Percentiles rank a stretch among this genome's conserved stretches.
Conservation (phyloP, 2,113 vertebrate genomes). For the Oncorhynchus keta region DNA sequence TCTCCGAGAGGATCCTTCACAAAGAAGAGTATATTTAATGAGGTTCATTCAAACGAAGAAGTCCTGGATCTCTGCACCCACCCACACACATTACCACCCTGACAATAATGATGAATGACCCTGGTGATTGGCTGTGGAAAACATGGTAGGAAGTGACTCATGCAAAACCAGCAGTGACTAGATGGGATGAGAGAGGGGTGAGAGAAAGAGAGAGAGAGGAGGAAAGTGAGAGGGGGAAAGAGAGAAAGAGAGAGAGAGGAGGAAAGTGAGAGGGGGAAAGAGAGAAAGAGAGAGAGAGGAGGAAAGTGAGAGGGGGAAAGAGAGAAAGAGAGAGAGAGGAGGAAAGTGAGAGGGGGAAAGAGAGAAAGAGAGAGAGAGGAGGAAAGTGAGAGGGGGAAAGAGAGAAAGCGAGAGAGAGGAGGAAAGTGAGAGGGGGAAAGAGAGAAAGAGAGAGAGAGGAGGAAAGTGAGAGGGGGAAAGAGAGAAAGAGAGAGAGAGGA, state of each 20-base stretch:
- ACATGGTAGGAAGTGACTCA: slow-evolving; percentile 60
- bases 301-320: not conserved
- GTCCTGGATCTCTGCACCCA: slow-evolving; percentile 75
- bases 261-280: slow-evolving; percentile 1
- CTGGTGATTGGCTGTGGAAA: slow-evolving; percentile 54
- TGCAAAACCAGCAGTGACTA: slow-evolving; percentile 69
- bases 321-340: slow-evolving; percentile 30
- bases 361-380: slow-evolving; percentile 29
- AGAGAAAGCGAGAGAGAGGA: slow-evolving; percentile 21
- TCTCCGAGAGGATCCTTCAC: slow-evolving; percentile 72
- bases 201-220: slow-evolving; percentile 35
- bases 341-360: slow-evolving; percentile 42
- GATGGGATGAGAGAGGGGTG: slow-evolving; percentile 57
- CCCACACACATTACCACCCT: slow-evolving; percentile 66
- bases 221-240: slow-evolving; percentile 3
- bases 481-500: slow-evolving; percentile 21
- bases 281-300: slow-evolving; percentile 10
- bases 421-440: slow-evolving; percentile 5
- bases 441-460: slow-evolving; percentile 40
- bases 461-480: slow-evolving; percentile 42
- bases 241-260: slow-evolving; percentile 6
- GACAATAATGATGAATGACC: slow-evolving; percentile 79
- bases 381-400: slow-evolving; percentile 42
- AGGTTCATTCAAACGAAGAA: slow-evolving; percentile 75
- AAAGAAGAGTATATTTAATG: slow-evolving; percentile 74